These are phyloP conservation scores for Helarctos malayanus DNA, from an alignment of 2,797 vertebrate species.

Conservation along the genomic window DNA sequence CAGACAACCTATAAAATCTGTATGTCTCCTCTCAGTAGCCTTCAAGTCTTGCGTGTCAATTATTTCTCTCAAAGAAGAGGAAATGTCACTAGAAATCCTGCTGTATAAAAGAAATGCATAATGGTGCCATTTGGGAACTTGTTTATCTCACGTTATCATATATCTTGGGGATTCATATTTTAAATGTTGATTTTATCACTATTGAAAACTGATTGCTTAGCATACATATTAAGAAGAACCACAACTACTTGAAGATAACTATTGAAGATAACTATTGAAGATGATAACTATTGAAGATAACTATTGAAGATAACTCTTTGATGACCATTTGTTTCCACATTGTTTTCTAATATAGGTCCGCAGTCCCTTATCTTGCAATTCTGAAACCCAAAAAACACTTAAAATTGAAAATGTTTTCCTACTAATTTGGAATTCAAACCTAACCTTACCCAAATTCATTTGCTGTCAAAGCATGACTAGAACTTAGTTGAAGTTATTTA, in stretches of 20 bases:
- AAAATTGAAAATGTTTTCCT: neutral
- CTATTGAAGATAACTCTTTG: neutral
- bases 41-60: neutral
- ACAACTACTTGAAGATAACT: neutral
- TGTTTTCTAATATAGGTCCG: neutral
- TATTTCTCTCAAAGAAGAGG: slow-evolving; percentile 8
- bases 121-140: neutral
- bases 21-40: neutral
- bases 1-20: neutral
- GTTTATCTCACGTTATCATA: neutral
- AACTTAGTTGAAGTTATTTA: neutral
- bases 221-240: neutral
- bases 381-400: neutral
- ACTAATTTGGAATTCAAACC: neutral
- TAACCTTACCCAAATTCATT: neutral
- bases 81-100: neutral
- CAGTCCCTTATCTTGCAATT: neutral
- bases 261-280: no score
- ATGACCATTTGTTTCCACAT: neutral
- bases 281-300: no score
- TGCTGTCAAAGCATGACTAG: neutral
- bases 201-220: slow-evolving; percentile 8
- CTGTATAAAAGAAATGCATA: neutral
- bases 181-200: neutral
- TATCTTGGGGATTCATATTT: slow-evolving; percentile 1